Conservation (phyloP, 2,888 invertebrate species). For the Thereva unica region DNA sequence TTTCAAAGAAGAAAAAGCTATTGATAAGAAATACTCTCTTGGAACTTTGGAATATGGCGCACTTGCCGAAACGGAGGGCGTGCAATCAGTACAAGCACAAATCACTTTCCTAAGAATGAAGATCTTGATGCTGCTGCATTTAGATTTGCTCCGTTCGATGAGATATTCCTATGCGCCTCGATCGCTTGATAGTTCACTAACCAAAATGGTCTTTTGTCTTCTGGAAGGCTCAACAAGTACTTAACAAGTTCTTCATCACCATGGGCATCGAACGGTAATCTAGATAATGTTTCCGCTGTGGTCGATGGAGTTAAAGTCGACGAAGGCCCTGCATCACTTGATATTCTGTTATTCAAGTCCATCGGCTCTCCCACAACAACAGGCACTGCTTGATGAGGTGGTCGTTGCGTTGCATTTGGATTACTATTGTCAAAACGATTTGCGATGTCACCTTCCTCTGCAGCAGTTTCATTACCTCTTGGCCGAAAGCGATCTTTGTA, state of each 20-base stretch:
- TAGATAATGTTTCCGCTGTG: conserved; percentile 3
- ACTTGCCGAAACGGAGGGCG: too few species aligned
- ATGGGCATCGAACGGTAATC: conserved; percentile 68
- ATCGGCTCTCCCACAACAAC: conserved; percentile 46
- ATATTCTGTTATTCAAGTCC: too few species aligned
- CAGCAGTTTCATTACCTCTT: conserved; percentile 31
- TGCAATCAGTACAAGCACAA: too few species aligned
- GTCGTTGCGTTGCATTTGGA: conserved; percentile 48
- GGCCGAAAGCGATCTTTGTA: conserved; percentile 62
- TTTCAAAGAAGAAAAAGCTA: too few species aligned
- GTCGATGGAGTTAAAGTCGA: too few species aligned
- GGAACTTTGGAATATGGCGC: too few species aligned
- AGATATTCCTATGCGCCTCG: conserved; percentile 61
- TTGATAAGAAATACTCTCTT: too few species aligned
- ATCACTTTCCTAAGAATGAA: conserved; percentile 47
- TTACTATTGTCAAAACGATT: conserved; percentile 62
- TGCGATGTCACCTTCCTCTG: conserved; percentile 45
- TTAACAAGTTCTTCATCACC: conserved; percentile 67
- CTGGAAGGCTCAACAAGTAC: conserved; percentile 67
- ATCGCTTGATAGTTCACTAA: conserved; percentile 70
- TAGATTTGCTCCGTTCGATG: conserved; percentile 42
- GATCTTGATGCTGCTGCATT: conserved; percentile 47
- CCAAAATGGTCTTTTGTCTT: conserved; percentile 75
- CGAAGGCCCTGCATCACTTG: too few species aligned
- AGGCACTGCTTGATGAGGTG: conserved; percentile 49